A percentile compares a stretch with the other conserved stretches of the same genome.
Conservation (phyloP, 1,140 invertebrate genomes). For the Drosophila mauritiana region DNA sequence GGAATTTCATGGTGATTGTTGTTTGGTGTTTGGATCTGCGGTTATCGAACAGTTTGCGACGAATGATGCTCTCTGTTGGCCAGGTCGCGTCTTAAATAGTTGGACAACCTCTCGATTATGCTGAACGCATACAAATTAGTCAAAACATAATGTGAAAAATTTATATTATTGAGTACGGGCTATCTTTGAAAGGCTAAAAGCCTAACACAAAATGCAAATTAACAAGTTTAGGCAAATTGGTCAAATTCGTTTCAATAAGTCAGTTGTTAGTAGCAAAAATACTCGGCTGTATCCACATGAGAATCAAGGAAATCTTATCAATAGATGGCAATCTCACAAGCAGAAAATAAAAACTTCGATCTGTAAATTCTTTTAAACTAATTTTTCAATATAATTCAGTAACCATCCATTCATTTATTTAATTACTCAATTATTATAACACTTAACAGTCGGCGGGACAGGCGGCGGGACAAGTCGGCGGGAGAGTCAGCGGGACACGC, state of each 20-base stretch:
- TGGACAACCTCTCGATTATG: conserved; percentile 11
- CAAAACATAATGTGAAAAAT: conserved; percentile 37
- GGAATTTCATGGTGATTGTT: conserved; percentile 68
- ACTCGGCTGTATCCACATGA: neutral
- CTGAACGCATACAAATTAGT: conserved; percentile 19
- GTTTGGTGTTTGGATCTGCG: conserved; percentile 40
- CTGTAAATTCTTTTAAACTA: too few species aligned
- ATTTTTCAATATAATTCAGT: too few species aligned
- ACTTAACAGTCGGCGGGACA: too few species aligned
- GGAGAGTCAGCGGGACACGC: too few species aligned
- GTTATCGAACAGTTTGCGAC: conserved; percentile 37
- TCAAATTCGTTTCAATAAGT: conserved; percentile 5
- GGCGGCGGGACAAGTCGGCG: too few species aligned
- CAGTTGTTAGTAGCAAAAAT: neutral
- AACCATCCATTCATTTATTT: too few species aligned
- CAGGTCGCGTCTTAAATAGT: conserved; percentile 22
- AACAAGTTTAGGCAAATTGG: neutral
- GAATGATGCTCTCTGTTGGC: conserved; percentile 26
- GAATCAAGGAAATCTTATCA: neutral
- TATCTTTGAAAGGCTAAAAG: conserved; percentile 18
- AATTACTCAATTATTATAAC: too few species aligned
- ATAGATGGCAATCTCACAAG: neutral
- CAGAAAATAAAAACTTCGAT: too few species aligned
- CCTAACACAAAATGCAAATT: conserved; percentile 36
- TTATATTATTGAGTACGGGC: conserved; percentile 19